Base-by-base conservation (phyloP, 2,888 invertebrate species). In the Drosophila gaucha region DNA sequence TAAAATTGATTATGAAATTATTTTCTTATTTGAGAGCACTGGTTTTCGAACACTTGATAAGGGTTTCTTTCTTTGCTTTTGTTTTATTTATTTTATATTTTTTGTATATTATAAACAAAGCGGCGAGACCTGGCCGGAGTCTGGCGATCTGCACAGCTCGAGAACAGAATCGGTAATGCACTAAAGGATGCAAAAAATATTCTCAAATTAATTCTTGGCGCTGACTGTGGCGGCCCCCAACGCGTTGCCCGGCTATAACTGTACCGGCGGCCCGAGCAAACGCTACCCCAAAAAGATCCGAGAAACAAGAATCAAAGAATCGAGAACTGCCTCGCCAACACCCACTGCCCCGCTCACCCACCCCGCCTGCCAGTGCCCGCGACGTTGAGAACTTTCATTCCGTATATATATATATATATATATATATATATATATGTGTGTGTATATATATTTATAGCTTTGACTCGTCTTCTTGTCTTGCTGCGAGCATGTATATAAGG, bases 111-210 rank as follows among this genome's bases (percentile, higher is more conserved):
- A 73, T 82, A 76, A 73, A 80, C 78, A 78, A 74, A 63, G 49
- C 68, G 64, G 31, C 67, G 70, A 50, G 58, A 44, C 38, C 72
- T 50, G 79, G 74, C 79, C 83, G 83, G 64, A 66, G 70, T 69
- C 69, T 38, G 60, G 59, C 84, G 90, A 90, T 91, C 90, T 89
- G 88, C 76, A 89, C 91, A 89, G 89, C 80, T 91, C 90, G 90
- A 89, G 89, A 89, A 90, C 91, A 90, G 89, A 91, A 90, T 88
- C 89, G 90, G 90, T 89, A 91, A 91, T 92, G 91, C 91, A 92
- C 91, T 91, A 91, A 91, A 90, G 91, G 91, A 91, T 92, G 92
- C 91, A 91, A 91, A 91, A 91, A 91, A 90, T 84, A 83, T 89
- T 90, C 89, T 90, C 90, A 88, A 91, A 73, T 73, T 73, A 74